phyloP scores from a whole-genome alignment of 2,113 vertebrate genomes.

The Rhinoptilus africanus region DNA sequence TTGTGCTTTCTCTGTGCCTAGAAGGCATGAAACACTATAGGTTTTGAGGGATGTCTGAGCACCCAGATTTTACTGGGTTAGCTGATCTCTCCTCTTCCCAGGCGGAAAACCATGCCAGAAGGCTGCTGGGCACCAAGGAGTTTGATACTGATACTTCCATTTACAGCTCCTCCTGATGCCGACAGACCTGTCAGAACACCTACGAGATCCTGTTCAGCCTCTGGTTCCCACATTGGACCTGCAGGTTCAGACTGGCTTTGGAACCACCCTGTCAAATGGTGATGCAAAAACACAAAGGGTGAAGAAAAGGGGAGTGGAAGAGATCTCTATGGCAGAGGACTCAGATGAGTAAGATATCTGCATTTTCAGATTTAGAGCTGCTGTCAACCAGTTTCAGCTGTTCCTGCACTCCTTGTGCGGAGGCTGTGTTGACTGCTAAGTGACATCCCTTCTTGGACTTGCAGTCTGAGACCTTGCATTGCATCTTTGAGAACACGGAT shows the following conservation, averaged over 20 bases:
- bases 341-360: not conserved
- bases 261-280: not conserved
- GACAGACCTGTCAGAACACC: not conserved
- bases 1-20: not conserved
- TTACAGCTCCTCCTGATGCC: not conserved
- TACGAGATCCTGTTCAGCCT: not conserved
- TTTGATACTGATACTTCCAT: not conserved
- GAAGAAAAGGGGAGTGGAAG: not conserved
- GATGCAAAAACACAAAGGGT: not conserved
- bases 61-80: not conserved
- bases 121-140: not conserved
- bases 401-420: not conserved
- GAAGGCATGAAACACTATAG: not conserved
- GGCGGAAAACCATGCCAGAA: not conserved
- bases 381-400: not conserved
- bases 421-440: not conserved
- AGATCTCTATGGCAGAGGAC: not conserved
- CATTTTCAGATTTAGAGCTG: not conserved
- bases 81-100: not conserved
- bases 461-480: not conserved
- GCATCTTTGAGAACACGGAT: not conserved
- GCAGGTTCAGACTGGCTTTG: not conserved
- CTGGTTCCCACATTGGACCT: not conserved
- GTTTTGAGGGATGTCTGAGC: not conserved
- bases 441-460: not conserved